Evolutionary conservation across 1,140 invertebrate genomes (phyloP).

Genomic region (Cotesia chilonis): DNA sequence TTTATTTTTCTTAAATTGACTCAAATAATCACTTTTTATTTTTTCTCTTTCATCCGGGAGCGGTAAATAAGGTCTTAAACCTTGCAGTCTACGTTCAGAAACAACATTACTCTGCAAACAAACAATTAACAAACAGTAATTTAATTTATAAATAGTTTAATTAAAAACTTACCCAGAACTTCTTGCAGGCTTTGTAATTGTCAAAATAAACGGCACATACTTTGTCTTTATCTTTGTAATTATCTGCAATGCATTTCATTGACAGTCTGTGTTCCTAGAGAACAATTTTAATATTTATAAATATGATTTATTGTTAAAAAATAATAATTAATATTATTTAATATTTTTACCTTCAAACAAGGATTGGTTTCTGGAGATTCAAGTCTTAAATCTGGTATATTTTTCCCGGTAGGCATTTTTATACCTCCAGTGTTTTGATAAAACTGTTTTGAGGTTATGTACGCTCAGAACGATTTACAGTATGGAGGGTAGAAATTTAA

Average conservation of each 20-base stretch:
- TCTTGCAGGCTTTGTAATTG: conserved; percentile 46
- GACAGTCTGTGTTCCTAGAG: conserved; percentile 42
- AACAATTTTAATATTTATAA: conserved; percentile 4
- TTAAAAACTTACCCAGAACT: conserved; percentile 47
- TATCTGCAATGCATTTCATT: conserved; percentile 36
- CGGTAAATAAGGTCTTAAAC: conserved; percentile 47
- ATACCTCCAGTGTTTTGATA: background rate
- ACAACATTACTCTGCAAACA: conserved; percentile 40
- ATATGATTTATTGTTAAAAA: too few species aligned
- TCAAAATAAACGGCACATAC: conserved; percentile 39
- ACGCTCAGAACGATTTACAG: too few species aligned
- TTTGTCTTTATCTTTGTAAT: conserved; percentile 31
- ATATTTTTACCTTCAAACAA: conserved; percentile 41
- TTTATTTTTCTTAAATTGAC: background rate
- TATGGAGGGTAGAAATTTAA: too few species aligned
- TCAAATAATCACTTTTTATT: conserved; percentile 47
- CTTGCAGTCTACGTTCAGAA: conserved; percentile 19
- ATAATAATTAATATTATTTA: background rate
- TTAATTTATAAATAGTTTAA: conserved; percentile 10
- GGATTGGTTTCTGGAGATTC: conserved; percentile 38
- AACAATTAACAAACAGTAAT: conserved; percentile 9
- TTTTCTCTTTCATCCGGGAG: conserved; percentile 46
- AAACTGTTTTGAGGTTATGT: background rate
- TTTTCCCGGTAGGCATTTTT: conserved; percentile 22
- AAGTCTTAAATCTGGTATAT: conserved; percentile 4